Conservation (phyloP, 2,797 vertebrate genomes). For the Austrolebias charrua region DNA sequence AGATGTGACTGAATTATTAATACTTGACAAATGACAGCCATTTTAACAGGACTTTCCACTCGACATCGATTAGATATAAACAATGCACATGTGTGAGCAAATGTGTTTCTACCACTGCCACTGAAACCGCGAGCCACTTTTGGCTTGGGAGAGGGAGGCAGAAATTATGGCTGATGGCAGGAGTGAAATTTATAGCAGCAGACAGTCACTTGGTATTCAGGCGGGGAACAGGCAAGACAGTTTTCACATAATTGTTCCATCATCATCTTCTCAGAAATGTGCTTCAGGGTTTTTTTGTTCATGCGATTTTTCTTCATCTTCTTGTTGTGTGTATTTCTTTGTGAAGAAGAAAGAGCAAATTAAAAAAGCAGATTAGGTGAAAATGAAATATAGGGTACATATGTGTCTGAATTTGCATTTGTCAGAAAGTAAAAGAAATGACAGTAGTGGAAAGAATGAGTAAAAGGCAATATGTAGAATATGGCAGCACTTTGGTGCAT, state of each 20-base stretch:
- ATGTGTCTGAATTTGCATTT: slow-evolving; percentile 37
- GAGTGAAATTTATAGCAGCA: slow-evolving; percentile 52
- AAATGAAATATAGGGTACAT: slow-evolving; percentile 32
- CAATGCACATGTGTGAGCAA: slow-evolving; percentile 63
- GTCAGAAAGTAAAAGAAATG: slow-evolving; percentile 11
- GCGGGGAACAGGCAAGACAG: slow-evolving; percentile 34
- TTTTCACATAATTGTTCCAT: slow-evolving; percentile 65
- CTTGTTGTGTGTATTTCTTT: slow-evolving; percentile 21
- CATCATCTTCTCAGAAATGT: slow-evolving; percentile 55
- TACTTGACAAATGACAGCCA: slow-evolving; percentile 78
- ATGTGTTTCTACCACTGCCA: slow-evolving; percentile 60
- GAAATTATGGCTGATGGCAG: slow-evolving; percentile 45
- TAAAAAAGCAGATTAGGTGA: slow-evolving; percentile 16
- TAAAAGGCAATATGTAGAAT: slow-evolving; percentile 31
- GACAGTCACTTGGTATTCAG: slow-evolving; percentile 60
- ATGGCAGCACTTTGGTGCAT: slow-evolving; percentile 33
- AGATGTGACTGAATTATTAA: slow-evolving; percentile 76
- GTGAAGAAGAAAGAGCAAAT: slow-evolving; percentile 14
- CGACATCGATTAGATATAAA: slow-evolving; percentile 75
- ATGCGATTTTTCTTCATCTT: slow-evolving; percentile 9
- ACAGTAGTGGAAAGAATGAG: slow-evolving; percentile 16
- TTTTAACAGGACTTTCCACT: slow-evolving; percentile 65
- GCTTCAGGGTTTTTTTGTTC: slow-evolving; percentile 33
- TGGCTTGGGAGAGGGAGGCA: slow-evolving; percentile 35
- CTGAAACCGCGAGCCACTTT: slow-evolving; percentile 36